Evolutionary conservation across 1,140 invertebrate species (phyloP), one percentile per base, ranked within the genome.

Genomic region (Harlomillsia oculata): DNA sequence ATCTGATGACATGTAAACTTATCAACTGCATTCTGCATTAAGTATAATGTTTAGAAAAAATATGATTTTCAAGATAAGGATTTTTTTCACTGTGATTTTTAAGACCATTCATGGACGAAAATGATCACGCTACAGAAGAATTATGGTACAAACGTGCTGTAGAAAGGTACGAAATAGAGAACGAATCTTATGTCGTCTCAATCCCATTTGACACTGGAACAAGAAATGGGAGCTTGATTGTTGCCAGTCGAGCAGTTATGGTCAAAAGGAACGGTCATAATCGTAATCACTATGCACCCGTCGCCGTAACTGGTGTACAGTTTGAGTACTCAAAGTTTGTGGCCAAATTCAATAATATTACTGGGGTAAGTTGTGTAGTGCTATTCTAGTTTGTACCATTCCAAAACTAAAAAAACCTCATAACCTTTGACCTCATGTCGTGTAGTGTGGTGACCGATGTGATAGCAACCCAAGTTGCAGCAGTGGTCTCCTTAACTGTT

Each of bases 61-160:
- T n/a, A n/a, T n/a, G n/a, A n/a, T n/a, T n/a, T n/a, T n/a, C n/a
- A n/a, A n/a, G n/a, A n/a, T n/a, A n/a, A n/a, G n/a, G n/a, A n/a
- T n/a, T n/a, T n/a, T n/a, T n/a, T n/a, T n/a, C n/a, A n/a, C n/a
- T n/a, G n/a, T n/a, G n/a, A n/a, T n/a, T n/a, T n/a, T n/a, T 20
- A 21, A 48, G 45, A 11, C 45, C 45, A 67, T 93, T 94, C 65
- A 82, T 89, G 62, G 77, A 76, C 20, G 45, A 48, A 8, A 82
- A 93, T 69, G 81, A 81, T 3, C 77, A 82, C 60, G 87, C 90
- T 0, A 89, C 88, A 70, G 89, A 96, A 67, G 85, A 89, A 39
- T 77, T 86, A 3, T 96, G 90, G 87, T 96, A 95, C 69, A 85
- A 86, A 69, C 76, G 91, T 53, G 91, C 93, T 2, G 88, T 96